Evolutionary conservation across 2,113 vertebrate genomes (phyloP).

Genomic region (Petromus typicus): DNA sequence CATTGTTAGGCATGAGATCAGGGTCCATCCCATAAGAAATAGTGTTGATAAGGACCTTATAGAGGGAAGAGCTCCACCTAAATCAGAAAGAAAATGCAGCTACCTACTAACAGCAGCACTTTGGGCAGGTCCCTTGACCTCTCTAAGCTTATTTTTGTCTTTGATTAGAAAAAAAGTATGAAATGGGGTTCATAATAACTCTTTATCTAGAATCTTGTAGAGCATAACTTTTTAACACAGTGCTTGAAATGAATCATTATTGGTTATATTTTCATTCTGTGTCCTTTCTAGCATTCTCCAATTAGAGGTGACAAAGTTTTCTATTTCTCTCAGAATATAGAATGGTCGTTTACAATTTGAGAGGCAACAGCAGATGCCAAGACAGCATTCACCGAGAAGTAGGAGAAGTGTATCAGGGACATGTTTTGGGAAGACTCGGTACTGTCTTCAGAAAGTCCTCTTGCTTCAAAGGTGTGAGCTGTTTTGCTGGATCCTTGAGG

Average conservation of each 20-base stretch:
- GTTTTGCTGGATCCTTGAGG: background rate
- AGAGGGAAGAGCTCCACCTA: background rate
- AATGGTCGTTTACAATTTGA: background rate
- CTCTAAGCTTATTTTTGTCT: background rate
- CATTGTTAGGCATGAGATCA: background rate
- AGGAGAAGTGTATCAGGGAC: background rate
- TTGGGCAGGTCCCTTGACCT: background rate
- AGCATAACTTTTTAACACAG: background rate
- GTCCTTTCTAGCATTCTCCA: background rate
- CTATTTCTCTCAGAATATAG: background rate
- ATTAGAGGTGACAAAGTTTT: background rate
- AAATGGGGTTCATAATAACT: background rate
- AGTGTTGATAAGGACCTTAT: background rate
- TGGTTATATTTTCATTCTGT: conserved; percentile 10
- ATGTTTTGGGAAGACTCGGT: background rate
- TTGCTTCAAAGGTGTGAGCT: background rate
- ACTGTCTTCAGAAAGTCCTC: background rate
- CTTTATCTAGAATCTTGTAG: background rate
- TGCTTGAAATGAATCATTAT: background rate
- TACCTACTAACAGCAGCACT: background rate
- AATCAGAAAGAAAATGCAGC: background rate
- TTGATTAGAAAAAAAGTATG: background rate
- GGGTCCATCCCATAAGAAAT: background rate
- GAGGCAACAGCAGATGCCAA: background rate
- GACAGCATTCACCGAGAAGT: background rate